phyloP scores from a whole-genome alignment of 2,113 vertebrate genomes.

The Protobothrops flavoviridis region DNA sequence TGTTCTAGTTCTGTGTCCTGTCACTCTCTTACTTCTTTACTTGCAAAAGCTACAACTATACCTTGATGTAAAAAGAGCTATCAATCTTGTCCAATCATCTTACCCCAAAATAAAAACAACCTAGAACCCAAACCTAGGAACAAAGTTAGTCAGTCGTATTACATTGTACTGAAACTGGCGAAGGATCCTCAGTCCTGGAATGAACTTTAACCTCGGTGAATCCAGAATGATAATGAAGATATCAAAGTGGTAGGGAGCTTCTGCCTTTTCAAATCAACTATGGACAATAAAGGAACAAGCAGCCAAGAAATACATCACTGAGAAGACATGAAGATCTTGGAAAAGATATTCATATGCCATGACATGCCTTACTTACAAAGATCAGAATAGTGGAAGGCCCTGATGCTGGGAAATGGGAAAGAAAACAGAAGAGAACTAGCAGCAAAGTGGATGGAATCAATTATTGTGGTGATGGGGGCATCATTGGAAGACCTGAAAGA shows the following conservation, averaged over 20 bases:
- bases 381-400: neutral
- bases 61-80: neutral
- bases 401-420: neutral
- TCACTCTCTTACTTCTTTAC: neutral
- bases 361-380: neutral
- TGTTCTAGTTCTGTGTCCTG: neutral
- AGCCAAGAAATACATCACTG: neutral
- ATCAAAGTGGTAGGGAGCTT: neutral
- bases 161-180: neutral
- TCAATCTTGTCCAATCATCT: neutral
- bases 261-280: neutral
- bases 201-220: neutral
- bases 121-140: neutral
- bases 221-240: neutral
- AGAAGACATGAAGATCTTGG: neutral
- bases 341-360: neutral
- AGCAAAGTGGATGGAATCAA: neutral
- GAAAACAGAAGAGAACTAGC: neutral
- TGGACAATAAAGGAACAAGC: neutral
- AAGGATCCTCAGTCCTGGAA: neutral
- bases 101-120: neutral
- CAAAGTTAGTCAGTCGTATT: neutral
- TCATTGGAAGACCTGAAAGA: neutral
- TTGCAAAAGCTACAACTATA: neutral
- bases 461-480: neutral